These are phyloP conservation scores for Nomada goodeniana DNA, from an alignment of 2,888 invertebrate genomes.

Conservation along the genomic window DNA sequence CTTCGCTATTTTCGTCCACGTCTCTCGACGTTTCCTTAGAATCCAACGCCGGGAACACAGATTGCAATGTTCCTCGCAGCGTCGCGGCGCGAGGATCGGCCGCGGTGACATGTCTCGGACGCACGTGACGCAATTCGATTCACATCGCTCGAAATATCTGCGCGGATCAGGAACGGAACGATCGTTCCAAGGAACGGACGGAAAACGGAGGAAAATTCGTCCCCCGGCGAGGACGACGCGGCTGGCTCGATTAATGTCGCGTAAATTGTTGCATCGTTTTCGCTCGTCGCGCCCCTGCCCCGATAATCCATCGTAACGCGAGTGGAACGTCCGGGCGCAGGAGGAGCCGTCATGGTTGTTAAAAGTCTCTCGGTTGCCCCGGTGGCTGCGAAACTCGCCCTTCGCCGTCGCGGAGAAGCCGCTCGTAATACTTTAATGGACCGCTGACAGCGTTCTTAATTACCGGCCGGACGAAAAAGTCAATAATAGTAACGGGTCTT, in stretches of 20 bases:
- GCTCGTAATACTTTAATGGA: slow-evolving; percentile 64
- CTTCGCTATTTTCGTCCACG: too few relatives aligned
- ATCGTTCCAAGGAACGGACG: not conserved
- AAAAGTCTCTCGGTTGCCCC: slow-evolving; percentile 37
- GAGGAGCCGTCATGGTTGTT: slow-evolving; percentile 34
- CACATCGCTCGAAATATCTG: slow-evolving; percentile 38
- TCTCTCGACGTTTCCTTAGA: not conserved
- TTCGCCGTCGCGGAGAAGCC: slow-evolving; percentile 45
- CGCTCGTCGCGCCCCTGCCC: not conserved
- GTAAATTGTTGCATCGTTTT: not conserved
- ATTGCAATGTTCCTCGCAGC: not conserved
- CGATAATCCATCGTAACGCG: slow-evolving; percentile 28
- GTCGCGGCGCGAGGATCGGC: not conserved
- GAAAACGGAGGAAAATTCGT: not conserved
- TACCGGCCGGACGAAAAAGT: slow-evolving; percentile 38
- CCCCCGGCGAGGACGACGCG: not conserved
- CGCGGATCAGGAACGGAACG: slow-evolving; percentile 1
- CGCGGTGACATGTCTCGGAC: not conserved
- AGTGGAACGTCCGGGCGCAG: slow-evolving; percentile 3
- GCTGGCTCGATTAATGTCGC: not conserved
- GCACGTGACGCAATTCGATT: slow-evolving; percentile 28
- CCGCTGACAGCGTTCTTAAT: slow-evolving; percentile 55
- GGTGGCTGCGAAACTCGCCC: slow-evolving; percentile 52
- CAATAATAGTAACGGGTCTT: slow-evolving; percentile 40
- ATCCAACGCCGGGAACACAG: not conserved